Evolutionary conservation across 2,888 invertebrate genomes (phyloP).

Genomic region (Alloplasta piceator): DNA sequence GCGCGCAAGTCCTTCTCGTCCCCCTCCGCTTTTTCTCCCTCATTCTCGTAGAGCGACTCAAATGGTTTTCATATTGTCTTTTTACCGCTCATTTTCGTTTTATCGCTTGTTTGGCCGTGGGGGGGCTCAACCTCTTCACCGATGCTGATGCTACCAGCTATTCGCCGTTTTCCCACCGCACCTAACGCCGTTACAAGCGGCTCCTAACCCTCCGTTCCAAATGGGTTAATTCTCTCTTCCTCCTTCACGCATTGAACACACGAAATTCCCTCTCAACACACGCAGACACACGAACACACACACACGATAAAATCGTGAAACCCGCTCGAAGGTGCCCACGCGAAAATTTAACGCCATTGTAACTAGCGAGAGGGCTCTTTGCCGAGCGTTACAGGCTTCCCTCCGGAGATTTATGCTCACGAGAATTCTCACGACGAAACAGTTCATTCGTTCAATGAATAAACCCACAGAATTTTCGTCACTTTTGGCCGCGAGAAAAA

Average conservation of each 20-base stretch:
- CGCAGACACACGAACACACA: conserved; percentile 4
- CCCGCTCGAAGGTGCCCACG: conserved; percentile 20
- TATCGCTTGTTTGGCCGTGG: conserved; percentile 81
- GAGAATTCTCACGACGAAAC: conserved; percentile 1
- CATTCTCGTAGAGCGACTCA: conserved; percentile 70
- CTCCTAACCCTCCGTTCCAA: conserved; percentile 64
- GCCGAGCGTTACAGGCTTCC: no score
- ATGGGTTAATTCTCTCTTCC: conserved; percentile 75
- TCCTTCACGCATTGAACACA: conserved; percentile 23
- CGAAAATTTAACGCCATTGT: conserved; percentile 1
- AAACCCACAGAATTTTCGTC: conserved; percentile 7
- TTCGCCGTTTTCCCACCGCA: conserved; percentile 52
- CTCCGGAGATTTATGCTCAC: conserved; percentile 38
- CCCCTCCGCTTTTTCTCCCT: conserved; percentile 58
- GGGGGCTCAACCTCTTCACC: conserved; percentile 65
- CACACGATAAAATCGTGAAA: conserved; percentile 12
- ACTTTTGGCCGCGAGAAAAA: neutral
- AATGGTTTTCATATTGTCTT: conserved; percentile 83
- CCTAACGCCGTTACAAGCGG: neutral
- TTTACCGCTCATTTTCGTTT: conserved; percentile 83
- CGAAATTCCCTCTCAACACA: neutral
- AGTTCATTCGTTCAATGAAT: conserved; percentile 24
- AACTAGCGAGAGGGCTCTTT: neutral
- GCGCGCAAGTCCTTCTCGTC: conserved; percentile 52
- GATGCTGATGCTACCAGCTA: conserved; percentile 48